Evolutionary conservation across 2,888 invertebrate species (phyloP), one percentile per base, ranked within the genome.

Genomic region (Cheilosia grossa): DNA sequence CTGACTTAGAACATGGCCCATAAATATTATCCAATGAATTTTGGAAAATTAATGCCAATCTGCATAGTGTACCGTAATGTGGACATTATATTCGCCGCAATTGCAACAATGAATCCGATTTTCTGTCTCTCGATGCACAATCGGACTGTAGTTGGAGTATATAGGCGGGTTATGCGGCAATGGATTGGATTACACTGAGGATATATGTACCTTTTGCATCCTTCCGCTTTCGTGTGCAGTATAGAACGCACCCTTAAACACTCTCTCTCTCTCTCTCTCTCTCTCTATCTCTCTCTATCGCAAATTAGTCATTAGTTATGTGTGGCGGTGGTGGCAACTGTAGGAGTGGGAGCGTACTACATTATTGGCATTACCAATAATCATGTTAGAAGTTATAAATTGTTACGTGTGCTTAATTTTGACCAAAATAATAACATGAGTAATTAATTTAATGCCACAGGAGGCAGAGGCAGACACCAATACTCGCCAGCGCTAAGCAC

Each of bases 381-480:
- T 86, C 86, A 86, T 86, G 86, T 86, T 86, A 40, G 79, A 67
- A 81, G 87, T 87, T 87, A 88, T 88, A 88, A 88, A 88, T 88
- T 88, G 87, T 87, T 81, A 79, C 83, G 85, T 86, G 81, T 87
- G 87, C 87, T 87, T 87, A 88, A 87, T 88, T 88, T 87, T 87
- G 87, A 88, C 88, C 88, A 88, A 87, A 88, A 87, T 88, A 87
- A 88, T 88, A 88, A 87, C 87, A 88, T 64, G 79, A 82, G 88
- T 87, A 88, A 88, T 88, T 88, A 88, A 88, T 88, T 88, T 85
- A 87, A 66, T 73, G 53, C 47, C 40, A 30, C 30, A 37, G 7
- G 13, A 37, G 30, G 19, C 33, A 24, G 51, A 47, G 51, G 44
- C 3, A 17, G n/a, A 51, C 24, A 21, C 21, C 5, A 15, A 19